phyloP scores from a whole-genome alignment of 2,888 invertebrate species.

The Drosophila borborema region DNA sequence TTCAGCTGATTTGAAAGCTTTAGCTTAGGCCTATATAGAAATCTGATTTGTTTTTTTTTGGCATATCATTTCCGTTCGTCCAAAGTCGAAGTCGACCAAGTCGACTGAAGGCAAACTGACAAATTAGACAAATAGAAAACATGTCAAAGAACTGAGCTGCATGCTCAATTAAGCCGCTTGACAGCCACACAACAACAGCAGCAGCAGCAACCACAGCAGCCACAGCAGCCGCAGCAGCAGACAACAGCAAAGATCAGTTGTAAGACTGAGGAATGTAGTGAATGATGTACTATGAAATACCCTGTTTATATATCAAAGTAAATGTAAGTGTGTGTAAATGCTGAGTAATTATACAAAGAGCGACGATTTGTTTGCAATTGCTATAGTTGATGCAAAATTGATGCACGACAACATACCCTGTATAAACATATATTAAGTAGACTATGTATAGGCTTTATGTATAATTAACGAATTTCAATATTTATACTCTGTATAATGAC shows the following conservation, averaged over 20 bases:
- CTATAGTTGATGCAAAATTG: background rate
- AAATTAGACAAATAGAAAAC: slow-evolving; percentile 79
- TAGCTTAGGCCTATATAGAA: slow-evolving; percentile 2
- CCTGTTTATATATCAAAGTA: background rate
- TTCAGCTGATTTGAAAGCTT: slow-evolving; percentile 40
- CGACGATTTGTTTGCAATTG: background rate
- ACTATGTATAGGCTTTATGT: background rate
- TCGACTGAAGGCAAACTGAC: slow-evolving; percentile 61
- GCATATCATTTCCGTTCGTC: slow-evolving; percentile 75
- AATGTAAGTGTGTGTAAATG: background rate
- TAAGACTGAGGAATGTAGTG: background rate
- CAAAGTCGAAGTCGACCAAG: slow-evolving; percentile 20
- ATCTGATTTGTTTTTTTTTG: slow-evolving; percentile 53
- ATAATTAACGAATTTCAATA: background rate
- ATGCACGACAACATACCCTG: background rate
- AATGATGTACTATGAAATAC: slow-evolving; percentile 25
- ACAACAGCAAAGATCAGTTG: slow-evolving; percentile 41
- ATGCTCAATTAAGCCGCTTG: slow-evolving; percentile 78
- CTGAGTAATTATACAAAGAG: no score
- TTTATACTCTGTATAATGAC: background rate
- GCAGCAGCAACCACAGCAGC: slow-evolving; percentile 14
- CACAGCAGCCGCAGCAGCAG: slow-evolving; percentile 6
- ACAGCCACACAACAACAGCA: slow-evolving; percentile 38
- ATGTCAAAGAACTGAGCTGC: slow-evolving; percentile 69
- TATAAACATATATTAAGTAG: background rate